Conservation (phyloP, 1,140 invertebrate species). For the Penaeus vannamei region DNA sequence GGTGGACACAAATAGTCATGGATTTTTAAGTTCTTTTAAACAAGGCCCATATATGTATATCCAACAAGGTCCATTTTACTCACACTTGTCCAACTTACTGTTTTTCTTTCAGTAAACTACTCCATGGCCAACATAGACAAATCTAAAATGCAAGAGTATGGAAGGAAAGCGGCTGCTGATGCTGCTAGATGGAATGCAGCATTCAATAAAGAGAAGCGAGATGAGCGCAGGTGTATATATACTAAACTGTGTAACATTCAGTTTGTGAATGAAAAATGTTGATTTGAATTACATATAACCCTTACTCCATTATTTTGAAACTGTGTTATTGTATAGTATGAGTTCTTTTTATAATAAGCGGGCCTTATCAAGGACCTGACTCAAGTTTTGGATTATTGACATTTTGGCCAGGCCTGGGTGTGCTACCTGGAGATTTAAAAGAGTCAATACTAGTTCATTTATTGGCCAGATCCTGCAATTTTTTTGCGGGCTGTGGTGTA, state of each 20-base stretch:
- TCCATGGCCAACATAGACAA: constrained; percentile 72
- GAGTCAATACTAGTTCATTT: too few species aligned
- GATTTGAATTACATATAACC: constrained; percentile 67
- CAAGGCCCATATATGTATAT: too few species aligned
- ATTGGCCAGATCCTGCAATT: too few species aligned
- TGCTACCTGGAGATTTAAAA: too few species aligned
- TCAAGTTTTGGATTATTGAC: too few species aligned
- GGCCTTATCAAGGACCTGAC: too few species aligned
- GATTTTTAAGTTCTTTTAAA: too few species aligned
- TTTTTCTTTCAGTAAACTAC: constrained; percentile 72
- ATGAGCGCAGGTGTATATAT: constrained; percentile 75
- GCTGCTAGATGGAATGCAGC: constrained; percentile 90
- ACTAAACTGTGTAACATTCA: constrained; percentile 68
- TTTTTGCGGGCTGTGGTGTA: too few species aligned
- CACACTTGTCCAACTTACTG: not conserved
- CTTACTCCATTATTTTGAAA: not conserved
- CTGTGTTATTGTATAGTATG: not conserved
- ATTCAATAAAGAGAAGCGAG: constrained; percentile 83
- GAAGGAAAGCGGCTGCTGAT: constrained; percentile 88
- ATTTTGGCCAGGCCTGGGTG: too few species aligned
- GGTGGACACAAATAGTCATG: too few species aligned
- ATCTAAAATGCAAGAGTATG: constrained; percentile 77
- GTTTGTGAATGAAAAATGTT: constrained; percentile 42
- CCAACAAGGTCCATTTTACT: too few species aligned
- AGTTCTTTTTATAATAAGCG: not conserved